Evolutionary conservation across 2,113 vertebrate genomes (phyloP).

Genomic region (Myiozetetes cayanensis): DNA sequence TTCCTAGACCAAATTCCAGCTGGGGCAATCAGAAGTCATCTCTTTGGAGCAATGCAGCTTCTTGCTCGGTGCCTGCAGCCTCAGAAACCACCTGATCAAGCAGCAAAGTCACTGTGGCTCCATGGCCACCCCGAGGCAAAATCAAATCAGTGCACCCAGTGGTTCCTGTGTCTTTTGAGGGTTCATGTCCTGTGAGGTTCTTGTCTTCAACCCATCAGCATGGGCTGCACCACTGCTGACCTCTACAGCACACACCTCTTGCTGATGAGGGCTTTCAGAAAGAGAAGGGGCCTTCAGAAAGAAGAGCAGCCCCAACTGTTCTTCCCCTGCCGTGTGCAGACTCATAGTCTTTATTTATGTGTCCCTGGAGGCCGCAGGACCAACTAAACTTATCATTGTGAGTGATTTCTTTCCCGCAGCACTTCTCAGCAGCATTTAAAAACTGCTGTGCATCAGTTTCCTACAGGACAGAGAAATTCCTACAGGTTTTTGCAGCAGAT

Average conservation of each 20-base stretch:
- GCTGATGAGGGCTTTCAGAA: background rate
- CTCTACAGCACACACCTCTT: background rate
- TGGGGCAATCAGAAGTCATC: background rate
- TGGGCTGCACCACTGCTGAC: background rate
- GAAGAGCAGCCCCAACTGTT: background rate
- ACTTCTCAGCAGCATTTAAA: conserved; percentile 9
- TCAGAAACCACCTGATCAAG: background rate
- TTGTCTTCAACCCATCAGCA: background rate
- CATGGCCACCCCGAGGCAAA: background rate
- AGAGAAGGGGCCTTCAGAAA: background rate
- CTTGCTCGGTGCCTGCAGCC: fast-evolving
- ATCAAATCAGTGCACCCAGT: background rate
- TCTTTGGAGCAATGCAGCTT: background rate
- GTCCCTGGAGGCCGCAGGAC: background rate
- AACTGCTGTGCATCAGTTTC: background rate
- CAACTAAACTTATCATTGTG: conserved; percentile 18
- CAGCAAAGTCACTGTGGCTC: background rate
- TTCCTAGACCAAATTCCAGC: background rate
- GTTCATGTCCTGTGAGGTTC: background rate
- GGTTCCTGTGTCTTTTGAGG: background rate
- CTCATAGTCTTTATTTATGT: background rate
- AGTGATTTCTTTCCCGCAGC: conserved; percentile 43
- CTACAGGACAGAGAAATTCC: conserved; percentile 30
- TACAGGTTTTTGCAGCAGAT: conserved; percentile 53
- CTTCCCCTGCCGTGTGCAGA: background rate